Percentiles rank a stretch among this genome's conserved stretches.
These are phyloP conservation scores for Drosophila murphyi DNA, from an alignment of 1,140 invertebrate species.

Conservation along the genomic window DNA sequence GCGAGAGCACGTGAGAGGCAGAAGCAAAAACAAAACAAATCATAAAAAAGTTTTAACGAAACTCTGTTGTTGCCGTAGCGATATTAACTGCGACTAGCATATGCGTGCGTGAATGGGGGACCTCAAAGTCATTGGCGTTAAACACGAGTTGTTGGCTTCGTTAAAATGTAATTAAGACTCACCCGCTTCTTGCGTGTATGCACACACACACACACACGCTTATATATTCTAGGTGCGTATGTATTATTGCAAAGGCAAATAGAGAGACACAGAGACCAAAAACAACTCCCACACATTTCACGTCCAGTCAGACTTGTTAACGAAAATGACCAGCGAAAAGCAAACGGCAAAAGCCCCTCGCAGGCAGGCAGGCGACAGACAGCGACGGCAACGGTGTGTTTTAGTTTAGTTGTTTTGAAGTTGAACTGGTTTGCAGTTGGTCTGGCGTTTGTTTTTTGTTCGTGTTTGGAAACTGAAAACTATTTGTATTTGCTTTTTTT, in stretches of 20 bases:
- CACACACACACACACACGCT: conserved; percentile 22
- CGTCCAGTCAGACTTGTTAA: conserved; percentile 59
- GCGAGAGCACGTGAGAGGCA: conserved; percentile 32
- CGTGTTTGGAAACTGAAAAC: conserved; percentile 62
- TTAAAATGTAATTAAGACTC: conserved; percentile 79
- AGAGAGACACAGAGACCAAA: conserved; percentile 25
- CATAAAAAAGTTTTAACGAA: conserved; percentile 59
- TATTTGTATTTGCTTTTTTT: conserved; percentile 41
- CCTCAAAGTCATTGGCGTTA: conserved; percentile 36
- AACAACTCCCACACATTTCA: conserved; percentile 24
- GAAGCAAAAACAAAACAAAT: conserved; percentile 75
- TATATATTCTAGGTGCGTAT: not conserved
- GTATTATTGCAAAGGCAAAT: conserved; percentile 24
- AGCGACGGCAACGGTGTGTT: conserved; percentile 41
- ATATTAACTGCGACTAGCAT: conserved; percentile 58
- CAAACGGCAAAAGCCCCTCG: conserved; percentile 35
- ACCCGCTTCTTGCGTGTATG: conserved; percentile 65
- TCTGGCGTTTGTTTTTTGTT: conserved; percentile 46
- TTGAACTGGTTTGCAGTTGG: conserved; percentile 79
- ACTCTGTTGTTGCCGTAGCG: conserved; percentile 57
- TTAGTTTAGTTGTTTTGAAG: conserved; percentile 74
- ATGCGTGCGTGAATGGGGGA: conserved; percentile 57
- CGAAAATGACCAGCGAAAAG: conserved; percentile 73
- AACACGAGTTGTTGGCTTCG: conserved; percentile 46
- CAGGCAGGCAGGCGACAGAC: conserved; percentile 11